Percentiles rank a stretch among this genome's conserved stretches.
Evolutionary conservation across 2,113 vertebrate genomes (phyloP).

Genomic region (Ellobius talpinus): DNA sequence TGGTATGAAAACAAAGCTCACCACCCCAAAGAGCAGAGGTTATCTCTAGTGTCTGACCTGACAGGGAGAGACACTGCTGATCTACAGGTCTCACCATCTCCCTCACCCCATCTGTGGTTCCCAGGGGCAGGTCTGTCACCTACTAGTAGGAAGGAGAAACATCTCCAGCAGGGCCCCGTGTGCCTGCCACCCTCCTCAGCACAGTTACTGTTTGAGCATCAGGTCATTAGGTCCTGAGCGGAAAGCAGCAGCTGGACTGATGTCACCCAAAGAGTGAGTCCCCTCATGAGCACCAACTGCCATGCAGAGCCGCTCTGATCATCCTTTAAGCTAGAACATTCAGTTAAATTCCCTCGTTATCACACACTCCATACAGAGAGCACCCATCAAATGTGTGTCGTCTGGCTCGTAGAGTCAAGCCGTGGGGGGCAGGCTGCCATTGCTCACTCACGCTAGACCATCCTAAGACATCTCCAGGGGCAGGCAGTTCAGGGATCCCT

Average conservation of each 20-base stretch:
- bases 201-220: not conserved
- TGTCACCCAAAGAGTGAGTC: not conserved
- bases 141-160: not conserved
- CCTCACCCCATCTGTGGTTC: not conserved
- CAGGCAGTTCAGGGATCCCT: not conserved
- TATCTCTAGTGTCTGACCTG: not conserved
- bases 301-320: not conserved
- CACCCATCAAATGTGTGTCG: not conserved
- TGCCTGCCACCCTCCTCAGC: slow-evolving; percentile 41
- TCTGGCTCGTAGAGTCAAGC: not conserved
- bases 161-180: not conserved
- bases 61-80: not conserved
- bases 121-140: not conserved
- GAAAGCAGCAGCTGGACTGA: not conserved
- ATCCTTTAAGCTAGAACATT: not conserved
- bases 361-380: not conserved
- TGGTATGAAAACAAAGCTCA: not conserved
- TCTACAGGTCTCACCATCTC: not conserved
- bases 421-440: not conserved
- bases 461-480: not conserved
- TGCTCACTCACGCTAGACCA: not conserved
- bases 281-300: not conserved
- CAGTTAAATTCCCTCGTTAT: not conserved
- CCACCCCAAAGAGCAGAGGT: not conserved
- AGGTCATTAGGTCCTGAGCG: not conserved